A percentile compares a stretch with the other conserved stretches of the same genome.
Conservation (phyloP, 2,888 invertebrate genomes). For the Smittia sp. region DNA sequence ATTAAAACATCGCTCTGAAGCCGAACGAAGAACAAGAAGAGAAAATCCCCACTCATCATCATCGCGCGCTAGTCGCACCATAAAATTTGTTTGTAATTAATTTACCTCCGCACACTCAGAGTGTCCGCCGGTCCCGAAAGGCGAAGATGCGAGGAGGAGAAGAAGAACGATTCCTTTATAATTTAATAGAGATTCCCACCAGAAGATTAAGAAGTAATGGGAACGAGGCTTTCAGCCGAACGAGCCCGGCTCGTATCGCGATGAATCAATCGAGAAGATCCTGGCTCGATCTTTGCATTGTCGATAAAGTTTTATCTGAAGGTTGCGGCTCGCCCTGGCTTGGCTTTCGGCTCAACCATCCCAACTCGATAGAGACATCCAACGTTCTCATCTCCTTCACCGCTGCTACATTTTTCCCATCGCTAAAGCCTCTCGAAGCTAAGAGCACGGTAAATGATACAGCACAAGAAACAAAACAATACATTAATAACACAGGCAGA, state of each 20-base stretch:
- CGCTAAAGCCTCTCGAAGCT: not conserved
- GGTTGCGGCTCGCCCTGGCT: no score
- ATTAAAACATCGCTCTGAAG: conserved; percentile 32
- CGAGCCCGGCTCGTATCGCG: no score
- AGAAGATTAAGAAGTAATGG: conserved; percentile 41
- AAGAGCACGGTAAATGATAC: conserved; percentile 39
- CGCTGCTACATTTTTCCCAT: not conserved
- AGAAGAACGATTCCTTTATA: conserved; percentile 29
- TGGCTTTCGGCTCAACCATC: no score
- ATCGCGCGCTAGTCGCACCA: conserved; percentile 39
- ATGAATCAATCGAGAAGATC: not conserved
- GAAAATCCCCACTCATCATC: conserved; percentile 20
- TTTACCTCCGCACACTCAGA: conserved; percentile 27
- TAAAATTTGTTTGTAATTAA: conserved; percentile 42
- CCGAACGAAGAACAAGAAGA: not conserved
- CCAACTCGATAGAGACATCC: no score
- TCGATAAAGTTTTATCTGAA: no score
- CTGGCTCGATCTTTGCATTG: no score
- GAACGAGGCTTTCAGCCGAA: not conserved
- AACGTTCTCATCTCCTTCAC: not conserved
- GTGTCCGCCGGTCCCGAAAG: not conserved
- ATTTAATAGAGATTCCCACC: conserved; percentile 40
- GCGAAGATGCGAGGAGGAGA: conserved; percentile 16
- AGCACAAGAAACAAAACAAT: conserved; percentile 40
- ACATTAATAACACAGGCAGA: conserved; percentile 38